A percentile compares a stretch with the other conserved stretches of the same genome.
Conservation (phyloP, 2,888 invertebrate species). For the Drosophila algonquin region DNA sequence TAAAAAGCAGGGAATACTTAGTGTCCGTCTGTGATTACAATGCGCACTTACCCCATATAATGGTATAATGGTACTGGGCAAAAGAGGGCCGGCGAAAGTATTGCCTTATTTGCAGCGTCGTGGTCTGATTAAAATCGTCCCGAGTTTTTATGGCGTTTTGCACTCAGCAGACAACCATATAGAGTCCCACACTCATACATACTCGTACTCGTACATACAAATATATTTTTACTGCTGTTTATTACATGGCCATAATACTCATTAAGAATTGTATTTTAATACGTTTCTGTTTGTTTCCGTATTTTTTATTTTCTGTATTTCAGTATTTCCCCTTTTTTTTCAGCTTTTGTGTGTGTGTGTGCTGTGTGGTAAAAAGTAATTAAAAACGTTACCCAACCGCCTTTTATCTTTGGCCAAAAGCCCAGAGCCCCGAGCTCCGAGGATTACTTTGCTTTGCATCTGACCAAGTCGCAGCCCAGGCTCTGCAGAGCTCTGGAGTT, state of each 20-base stretch:
- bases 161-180: slow-evolving; percentile 58
- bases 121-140: slow-evolving; percentile 70
- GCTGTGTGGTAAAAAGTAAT: slow-evolving; percentile 69
- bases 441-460: slow-evolving; percentile 22
- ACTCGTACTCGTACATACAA: slow-evolving; percentile 6
- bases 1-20: slow-evolving; percentile 32
- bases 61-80: slow-evolving; percentile 23
- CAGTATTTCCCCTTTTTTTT: slow-evolving; percentile 31
- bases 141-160: slow-evolving; percentile 66
- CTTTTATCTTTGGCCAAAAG: slow-evolving; percentile 34
- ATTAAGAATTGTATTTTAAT: slow-evolving; percentile 73
- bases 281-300: slow-evolving; percentile 40
- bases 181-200: slow-evolving; percentile 9
- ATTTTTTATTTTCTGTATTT: slow-evolving; percentile 37
- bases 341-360: neutral
- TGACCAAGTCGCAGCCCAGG: slow-evolving; percentile 20
- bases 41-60: slow-evolving; percentile 38
- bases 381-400: slow-evolving; percentile 63
- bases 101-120: slow-evolving; percentile 60
- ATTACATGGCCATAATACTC: slow-evolving; percentile 69
- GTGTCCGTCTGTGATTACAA: slow-evolving; percentile 63
- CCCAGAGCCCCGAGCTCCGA: slow-evolving; percentile 15
- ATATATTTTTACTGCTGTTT: slow-evolving; percentile 52
- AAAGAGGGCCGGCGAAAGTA: slow-evolving; percentile 39
- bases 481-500: slow-evolving; percentile 20